A percentile compares a stretch with the other conserved stretches of the same genome.
These are phyloP conservation scores for Pantala flavescens DNA, from an alignment of 1,140 invertebrate species.

Conservation along the genomic window DNA sequence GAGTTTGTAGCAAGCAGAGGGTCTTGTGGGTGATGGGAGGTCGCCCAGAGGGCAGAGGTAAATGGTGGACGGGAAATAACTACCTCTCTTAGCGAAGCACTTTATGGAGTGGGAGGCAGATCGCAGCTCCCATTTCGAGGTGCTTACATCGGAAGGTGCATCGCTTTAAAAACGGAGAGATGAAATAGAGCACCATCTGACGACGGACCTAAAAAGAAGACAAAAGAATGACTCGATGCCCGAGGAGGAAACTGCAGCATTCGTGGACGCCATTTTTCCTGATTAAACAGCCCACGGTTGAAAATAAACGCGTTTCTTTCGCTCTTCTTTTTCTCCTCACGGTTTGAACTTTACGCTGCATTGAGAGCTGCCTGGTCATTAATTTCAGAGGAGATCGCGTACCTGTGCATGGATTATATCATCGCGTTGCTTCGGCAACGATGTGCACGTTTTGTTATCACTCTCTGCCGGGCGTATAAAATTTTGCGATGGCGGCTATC, in stretches of 20 bases:
- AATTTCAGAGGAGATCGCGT: too few species aligned
- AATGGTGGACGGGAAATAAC: not conserved
- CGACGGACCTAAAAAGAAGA: not conserved
- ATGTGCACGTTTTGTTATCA: too few species aligned
- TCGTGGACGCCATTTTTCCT: not conserved
- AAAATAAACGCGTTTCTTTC: too few species aligned
- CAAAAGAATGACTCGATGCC: not conserved
- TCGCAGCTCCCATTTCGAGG: not conserved
- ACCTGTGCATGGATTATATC: too few species aligned
- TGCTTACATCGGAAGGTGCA: not conserved
- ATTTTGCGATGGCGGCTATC: too few species aligned
- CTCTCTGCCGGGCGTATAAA: too few species aligned
- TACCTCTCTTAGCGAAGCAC: not conserved
- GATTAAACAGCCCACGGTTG: not conserved
- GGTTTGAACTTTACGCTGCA: too few species aligned
- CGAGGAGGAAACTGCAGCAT: not conserved
- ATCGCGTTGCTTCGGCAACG: too few species aligned
- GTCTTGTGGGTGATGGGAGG: not conserved
- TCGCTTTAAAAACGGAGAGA: not conserved
- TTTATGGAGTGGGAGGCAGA: conserved; percentile 3
- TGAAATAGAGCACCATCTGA: not conserved
- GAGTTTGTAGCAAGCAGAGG: not conserved
- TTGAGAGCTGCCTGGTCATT: too few species aligned
- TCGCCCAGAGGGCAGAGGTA: not conserved
- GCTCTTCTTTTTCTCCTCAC: too few species aligned